Conservation (phyloP, 2,797 vertebrate species). For the Rousettus madagascariensis region DNA sequence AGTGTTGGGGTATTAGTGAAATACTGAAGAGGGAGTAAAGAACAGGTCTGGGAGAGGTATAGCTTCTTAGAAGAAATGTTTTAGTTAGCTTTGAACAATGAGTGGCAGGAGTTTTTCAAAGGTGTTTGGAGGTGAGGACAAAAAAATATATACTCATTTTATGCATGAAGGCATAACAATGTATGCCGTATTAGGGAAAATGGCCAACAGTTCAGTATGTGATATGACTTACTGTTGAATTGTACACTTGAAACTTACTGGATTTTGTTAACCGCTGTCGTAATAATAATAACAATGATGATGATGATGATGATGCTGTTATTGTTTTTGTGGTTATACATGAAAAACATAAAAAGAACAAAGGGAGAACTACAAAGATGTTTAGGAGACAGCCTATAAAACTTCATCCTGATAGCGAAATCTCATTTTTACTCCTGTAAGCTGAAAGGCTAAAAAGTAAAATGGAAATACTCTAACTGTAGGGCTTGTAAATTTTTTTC, state of each 20-base stretch:
- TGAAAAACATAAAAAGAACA: no score
- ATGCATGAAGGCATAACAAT: constrained; percentile 13
- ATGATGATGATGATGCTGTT: no score
- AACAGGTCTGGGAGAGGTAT: constrained; percentile 1
- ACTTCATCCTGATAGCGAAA: constrained; percentile 8
- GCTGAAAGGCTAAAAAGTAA: constrained; percentile 18
- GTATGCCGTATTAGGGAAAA: neutral
- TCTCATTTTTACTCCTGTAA: neutral
- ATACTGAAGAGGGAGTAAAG: constrained; percentile 1
- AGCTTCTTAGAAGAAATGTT: constrained; percentile 6
- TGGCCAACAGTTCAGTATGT: neutral
- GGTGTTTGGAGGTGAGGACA: neutral
- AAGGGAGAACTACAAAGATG: neutral
- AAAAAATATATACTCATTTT: neutral
- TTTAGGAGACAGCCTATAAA: constrained; percentile 22
- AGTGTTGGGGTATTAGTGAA: neutral
- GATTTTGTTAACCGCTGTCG: no score
- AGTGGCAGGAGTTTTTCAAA: neutral
- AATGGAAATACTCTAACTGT: neutral
- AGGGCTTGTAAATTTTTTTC: neutral
- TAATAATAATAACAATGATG: no score
- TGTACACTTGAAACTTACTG: no score
- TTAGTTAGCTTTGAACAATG: constrained; percentile 16
- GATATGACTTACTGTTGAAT: no score
- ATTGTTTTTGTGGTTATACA: no score